phyloP scores from a whole-genome alignment of 1,140 invertebrate genomes.

The Temnothorax nylanderi region DNA sequence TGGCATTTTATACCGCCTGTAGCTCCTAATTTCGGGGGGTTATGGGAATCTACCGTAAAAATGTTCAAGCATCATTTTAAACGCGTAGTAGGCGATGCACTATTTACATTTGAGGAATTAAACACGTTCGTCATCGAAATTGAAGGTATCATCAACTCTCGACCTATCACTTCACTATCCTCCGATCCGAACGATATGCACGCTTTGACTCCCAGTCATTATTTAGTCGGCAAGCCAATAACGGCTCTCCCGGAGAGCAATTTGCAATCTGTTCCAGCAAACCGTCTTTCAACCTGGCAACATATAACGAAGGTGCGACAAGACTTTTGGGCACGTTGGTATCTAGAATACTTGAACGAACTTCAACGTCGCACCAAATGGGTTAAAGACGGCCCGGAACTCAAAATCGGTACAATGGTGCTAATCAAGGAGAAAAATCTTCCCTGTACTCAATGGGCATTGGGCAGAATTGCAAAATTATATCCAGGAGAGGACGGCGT shows the following conservation, averaged over 20 bases:
- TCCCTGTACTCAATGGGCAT: not conserved
- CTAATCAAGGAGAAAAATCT: not conserved
- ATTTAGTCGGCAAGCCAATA: not conserved
- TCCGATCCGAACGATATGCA: constrained; percentile 10
- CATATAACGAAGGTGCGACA: not conserved
- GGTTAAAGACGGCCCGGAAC: not conserved
- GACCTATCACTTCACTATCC: not conserved
- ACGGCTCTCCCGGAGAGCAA: not conserved
- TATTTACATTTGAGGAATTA: constrained; percentile 50
- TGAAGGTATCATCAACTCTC: not conserved
- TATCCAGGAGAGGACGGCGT: not conserved
- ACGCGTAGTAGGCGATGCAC: not conserved
- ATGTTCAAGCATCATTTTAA: constrained; percentile 11
- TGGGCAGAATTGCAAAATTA: not conserved
- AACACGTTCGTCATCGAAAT: constrained; percentile 20
- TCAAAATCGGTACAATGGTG: not conserved
- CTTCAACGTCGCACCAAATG: not conserved
- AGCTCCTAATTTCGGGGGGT: constrained; percentile 37
- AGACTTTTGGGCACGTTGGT: constrained; percentile 26
- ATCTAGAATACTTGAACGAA: not conserved
- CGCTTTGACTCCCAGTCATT: not conserved
- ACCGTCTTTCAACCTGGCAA: not conserved
- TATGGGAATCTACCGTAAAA: not conserved
- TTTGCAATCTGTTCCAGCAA: not conserved
- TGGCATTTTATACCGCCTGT: constrained; percentile 38